phyloP scores from a whole-genome alignment of 2,888 invertebrate species.

The Zhuqinia jingwanae region DNA sequence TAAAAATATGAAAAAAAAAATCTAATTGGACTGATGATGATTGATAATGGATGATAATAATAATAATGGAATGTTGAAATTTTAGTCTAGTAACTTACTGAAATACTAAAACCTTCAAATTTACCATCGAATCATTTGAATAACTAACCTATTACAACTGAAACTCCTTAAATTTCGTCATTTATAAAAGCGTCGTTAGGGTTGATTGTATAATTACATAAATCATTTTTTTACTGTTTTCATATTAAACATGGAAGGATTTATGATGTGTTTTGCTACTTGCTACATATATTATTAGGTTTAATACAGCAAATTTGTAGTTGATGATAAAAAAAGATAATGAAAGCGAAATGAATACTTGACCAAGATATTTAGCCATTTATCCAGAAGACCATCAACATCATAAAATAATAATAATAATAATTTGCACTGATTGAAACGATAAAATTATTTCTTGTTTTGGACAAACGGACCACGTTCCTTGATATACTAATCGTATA shows the following conservation, averaged over 20 bases:
- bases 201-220: constrained; percentile 53
- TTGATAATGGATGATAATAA: no score
- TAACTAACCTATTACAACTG: neutral
- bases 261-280: constrained; percentile 66
- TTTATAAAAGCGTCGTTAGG: neutral
- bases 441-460: neutral
- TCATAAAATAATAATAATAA: constrained; percentile 27
- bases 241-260: constrained; percentile 57
- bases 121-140: no score
- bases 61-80: constrained; percentile 42
- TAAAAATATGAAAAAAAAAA: constrained; percentile 15
- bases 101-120: no score
- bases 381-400: constrained; percentile 46
- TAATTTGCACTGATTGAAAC: constrained; percentile 31
- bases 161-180: neutral
- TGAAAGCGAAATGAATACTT: constrained; percentile 49
- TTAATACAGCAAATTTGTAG: neutral
- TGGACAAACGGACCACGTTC: no score
- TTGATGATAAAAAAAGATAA: constrained; percentile 26
- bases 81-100: constrained; percentile 28
- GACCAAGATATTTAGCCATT: constrained; percentile 7
- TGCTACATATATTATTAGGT: constrained; percentile 19
- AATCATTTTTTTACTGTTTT: constrained; percentile 55
- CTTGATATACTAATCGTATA: neutral
- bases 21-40: constrained; percentile 25